Evolutionary conservation across 2,888 invertebrate genomes (phyloP).

Genomic region (Glyphotaelius pellucidus): DNA sequence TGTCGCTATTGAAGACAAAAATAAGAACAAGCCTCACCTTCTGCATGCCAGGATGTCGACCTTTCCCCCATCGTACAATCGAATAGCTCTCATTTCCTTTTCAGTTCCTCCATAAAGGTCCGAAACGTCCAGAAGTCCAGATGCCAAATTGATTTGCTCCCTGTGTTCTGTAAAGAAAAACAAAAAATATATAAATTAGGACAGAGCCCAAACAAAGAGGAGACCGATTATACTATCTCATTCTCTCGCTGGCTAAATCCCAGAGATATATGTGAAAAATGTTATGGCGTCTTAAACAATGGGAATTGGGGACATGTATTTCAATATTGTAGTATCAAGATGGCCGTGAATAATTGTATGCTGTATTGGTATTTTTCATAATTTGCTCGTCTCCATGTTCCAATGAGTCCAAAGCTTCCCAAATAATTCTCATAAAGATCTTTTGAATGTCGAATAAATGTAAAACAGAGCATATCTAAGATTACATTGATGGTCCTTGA

Average conservation of each 20-base stretch:
- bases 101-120: slow-evolving; percentile 88
- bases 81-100: slow-evolving; percentile 82
- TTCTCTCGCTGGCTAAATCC: too few relatives aligned
- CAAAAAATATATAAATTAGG: not conserved
- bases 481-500: not conserved
- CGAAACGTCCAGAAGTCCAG: slow-evolving; percentile 90
- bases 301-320: too few relatives aligned
- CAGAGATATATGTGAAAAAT: too few relatives aligned
- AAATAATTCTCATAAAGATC: too few relatives aligned
- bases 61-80: slow-evolving; percentile 85
- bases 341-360: too few relatives aligned
- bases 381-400: too few relatives aligned
- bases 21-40: slow-evolving; percentile 72
- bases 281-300: too few relatives aligned
- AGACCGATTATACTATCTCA: too few relatives aligned
- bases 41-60: slow-evolving; percentile 83
- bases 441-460: not conserved
- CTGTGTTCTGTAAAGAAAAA: slow-evolving; percentile 78
- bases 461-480: not conserved
- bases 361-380: too few relatives aligned
- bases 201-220: not conserved
- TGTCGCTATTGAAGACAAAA: too few relatives aligned
- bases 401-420: too few relatives aligned
- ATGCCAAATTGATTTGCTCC: slow-evolving; percentile 91
- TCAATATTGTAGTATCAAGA: too few relatives aligned